Conservation (phyloP, 2,888 invertebrate species). For the Temnothorax unifasciatus region DNA sequence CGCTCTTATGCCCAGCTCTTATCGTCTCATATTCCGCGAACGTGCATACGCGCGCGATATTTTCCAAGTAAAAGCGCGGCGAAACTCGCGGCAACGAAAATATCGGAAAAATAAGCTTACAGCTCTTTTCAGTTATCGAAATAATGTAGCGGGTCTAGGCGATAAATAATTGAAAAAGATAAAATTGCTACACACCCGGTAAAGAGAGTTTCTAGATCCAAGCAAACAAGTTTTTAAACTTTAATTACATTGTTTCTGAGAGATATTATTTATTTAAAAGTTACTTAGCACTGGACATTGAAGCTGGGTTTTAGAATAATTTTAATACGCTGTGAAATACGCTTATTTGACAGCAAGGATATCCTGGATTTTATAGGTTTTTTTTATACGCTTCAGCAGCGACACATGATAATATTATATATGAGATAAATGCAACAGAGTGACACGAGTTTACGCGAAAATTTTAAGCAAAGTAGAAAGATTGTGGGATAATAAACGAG, state of each 20-base stretch:
- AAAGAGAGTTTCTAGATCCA: not conserved
- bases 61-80: conserved; percentile 9
- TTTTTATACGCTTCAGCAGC: not conserved
- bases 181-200: not conserved
- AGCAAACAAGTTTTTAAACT: not conserved
- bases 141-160: not conserved
- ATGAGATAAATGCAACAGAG: not conserved
- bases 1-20: conserved; percentile 23
- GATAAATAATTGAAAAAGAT: not conserved
- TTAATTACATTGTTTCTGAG: not conserved
- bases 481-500: too few relatives aligned
- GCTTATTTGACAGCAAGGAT: not conserved
- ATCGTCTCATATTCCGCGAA: conserved; percentile 44
- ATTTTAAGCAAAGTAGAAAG: not conserved
- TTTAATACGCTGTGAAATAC: not conserved
- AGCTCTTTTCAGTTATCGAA: conserved; percentile 12
- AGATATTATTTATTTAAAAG: conserved; percentile 4
- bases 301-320: not conserved
- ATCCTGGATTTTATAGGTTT: conserved; percentile 6
- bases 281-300: not conserved
- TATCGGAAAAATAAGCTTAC: conserved; percentile 4
- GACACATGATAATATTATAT: not conserved
- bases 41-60: conserved; percentile 22
- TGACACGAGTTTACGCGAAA: not conserved
- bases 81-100: not conserved